Conservation (phyloP, 1,140 invertebrate species). For the Lithobius niger region DNA sequence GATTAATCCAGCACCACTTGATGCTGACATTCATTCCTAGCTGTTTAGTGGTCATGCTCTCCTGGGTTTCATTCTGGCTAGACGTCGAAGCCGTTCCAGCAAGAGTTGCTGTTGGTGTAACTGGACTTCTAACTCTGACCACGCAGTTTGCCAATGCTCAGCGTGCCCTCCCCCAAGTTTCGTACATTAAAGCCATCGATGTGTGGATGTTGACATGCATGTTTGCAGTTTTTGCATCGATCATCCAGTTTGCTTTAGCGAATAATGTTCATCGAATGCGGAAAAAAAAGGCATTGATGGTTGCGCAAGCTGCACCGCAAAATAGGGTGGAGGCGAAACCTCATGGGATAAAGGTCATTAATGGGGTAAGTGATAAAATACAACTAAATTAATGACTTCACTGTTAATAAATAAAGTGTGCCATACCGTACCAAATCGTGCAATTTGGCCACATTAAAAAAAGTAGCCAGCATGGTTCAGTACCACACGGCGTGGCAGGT, state of each 20-base stretch:
- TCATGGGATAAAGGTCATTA: too few relatives aligned
- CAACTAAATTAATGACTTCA: too few relatives aligned
- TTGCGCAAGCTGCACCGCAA: too few relatives aligned
- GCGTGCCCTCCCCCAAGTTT: conserved; percentile 51
- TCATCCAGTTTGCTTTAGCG: conserved; percentile 59
- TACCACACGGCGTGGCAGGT: too few relatives aligned
- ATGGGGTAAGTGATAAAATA: too few relatives aligned
- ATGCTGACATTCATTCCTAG: conserved; percentile 99
- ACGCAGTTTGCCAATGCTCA: not conserved
- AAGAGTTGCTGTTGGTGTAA: not conserved
- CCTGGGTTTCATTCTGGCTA: conserved; percentile 93
- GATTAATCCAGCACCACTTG: too few relatives aligned
- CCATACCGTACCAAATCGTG: too few relatives aligned
- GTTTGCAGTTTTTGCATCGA: conserved; percentile 65
- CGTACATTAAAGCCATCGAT: conserved; percentile 77
- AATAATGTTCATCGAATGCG: not conserved
- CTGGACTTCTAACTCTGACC: not conserved
- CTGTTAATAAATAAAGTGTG: too few relatives aligned
- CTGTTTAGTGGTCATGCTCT: conserved; percentile 95
- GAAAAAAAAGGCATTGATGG: too few relatives aligned
- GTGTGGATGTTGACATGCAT: conserved; percentile 78
- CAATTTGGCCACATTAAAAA: too few relatives aligned
- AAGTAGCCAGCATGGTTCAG: too few relatives aligned
- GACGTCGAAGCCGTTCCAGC: conserved; percentile 36
- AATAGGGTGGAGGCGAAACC: too few relatives aligned